A percentile compares a stretch with the other conserved stretches of the same genome.
These are phyloP conservation scores for Limnephilus rhombicus DNA, from an alignment of 2,888 invertebrate genomes.

Conservation along the genomic window DNA sequence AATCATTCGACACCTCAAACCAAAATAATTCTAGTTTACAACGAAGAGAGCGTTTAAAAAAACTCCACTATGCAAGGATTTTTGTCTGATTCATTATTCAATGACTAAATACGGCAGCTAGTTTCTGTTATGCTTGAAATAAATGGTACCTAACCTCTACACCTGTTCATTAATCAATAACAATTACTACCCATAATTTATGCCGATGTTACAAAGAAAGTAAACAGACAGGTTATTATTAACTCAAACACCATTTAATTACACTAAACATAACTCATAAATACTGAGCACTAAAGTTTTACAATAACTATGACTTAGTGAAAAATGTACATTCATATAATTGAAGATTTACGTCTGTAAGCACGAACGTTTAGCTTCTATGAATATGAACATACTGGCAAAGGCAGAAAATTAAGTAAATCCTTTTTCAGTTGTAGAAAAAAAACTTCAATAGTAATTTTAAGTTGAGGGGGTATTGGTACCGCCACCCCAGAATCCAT, in stretches of 20 bases:
- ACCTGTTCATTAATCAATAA: background rate
- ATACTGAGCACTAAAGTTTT: background rate
- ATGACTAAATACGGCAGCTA: background rate
- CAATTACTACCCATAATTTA: background rate
- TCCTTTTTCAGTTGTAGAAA: no score
- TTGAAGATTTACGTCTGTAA: background rate
- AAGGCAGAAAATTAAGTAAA: background rate
- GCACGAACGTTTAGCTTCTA: background rate
- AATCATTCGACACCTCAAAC: background rate
- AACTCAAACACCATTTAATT: constrained; percentile 22
- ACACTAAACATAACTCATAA: background rate
- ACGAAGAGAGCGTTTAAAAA: no score
- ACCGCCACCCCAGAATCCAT: no score
- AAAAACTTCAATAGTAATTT: no score
- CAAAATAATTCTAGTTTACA: no score
- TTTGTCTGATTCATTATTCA: background rate
- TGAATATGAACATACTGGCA: background rate
- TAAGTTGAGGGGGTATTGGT: no score
- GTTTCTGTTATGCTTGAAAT: background rate
- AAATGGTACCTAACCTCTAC: background rate
- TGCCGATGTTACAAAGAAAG: background rate
- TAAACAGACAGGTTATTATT: constrained; percentile 17
- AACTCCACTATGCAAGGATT: no score
- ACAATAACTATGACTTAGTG: background rate
- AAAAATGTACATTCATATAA: background rate